Evolutionary conservation across 2,888 invertebrate species (phyloP).

Genomic region (Dryomyza anilis): DNA sequence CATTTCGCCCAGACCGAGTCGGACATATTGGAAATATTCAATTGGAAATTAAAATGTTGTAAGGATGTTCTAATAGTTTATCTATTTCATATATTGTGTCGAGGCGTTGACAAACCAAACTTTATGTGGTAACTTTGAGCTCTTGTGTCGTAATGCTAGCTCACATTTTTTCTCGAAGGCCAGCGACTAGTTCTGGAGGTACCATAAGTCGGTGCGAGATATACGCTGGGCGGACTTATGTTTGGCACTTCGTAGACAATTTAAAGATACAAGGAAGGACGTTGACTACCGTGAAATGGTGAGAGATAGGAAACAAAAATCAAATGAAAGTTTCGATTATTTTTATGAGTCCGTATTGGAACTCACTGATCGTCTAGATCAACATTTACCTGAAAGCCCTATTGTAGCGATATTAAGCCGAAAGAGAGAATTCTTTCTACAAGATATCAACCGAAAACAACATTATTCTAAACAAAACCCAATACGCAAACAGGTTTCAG

Average conservation of each 20-base stretch:
- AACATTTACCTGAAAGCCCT: no score
- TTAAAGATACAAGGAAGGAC: slow-evolving; percentile 23
- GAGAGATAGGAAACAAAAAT: slow-evolving; percentile 17
- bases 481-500: not conserved
- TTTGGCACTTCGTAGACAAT: slow-evolving; percentile 17
- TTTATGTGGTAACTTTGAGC: slow-evolving; percentile 15
- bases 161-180: slow-evolving; percentile 14
- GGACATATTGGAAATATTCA: slow-evolving; percentile 17
- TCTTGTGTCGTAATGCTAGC: slow-evolving; percentile 14
- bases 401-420: not conserved
- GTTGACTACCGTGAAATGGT: slow-evolving; percentile 25
- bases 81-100: slow-evolving; percentile 27
- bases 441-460: not conserved
- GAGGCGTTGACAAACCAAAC: slow-evolving; percentile 23
- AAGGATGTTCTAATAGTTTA: slow-evolving; percentile 17
- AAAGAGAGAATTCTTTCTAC: no score
- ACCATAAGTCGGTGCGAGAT: slow-evolving; percentile 12
- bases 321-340: slow-evolving; percentile 22
- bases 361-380: no score
- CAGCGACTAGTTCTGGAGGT: slow-evolving; percentile 27
- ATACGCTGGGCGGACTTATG: slow-evolving; percentile 24
- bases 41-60: slow-evolving; percentile 26
- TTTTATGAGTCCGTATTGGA: slow-evolving; percentile 27
- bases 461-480: not conserved
- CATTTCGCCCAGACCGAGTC: slow-evolving; percentile 20